Evolutionary conservation across 2,888 invertebrate species (phyloP).

Genomic region (Andricus quercusramuli): DNA sequence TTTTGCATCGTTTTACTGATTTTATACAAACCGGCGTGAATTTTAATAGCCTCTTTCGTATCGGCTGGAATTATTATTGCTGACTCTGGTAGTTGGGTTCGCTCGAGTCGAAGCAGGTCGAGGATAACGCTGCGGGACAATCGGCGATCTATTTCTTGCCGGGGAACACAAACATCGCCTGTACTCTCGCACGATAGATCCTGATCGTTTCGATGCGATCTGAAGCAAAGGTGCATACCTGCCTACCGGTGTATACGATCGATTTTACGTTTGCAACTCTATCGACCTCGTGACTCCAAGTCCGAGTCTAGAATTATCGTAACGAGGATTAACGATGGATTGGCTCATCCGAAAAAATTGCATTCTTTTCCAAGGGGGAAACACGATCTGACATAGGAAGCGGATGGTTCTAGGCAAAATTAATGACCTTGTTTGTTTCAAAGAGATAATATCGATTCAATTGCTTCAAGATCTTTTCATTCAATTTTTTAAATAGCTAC

Average conservation of each 20-base stretch:
- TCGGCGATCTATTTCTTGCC: conserved; percentile 56
- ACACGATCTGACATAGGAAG: conserved; percentile 22
- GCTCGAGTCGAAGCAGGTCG: conserved; percentile 65
- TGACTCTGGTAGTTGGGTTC: conserved; percentile 23
- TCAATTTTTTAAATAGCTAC: background rate
- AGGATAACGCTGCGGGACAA: conserved; percentile 68
- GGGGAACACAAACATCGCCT: conserved; percentile 16
- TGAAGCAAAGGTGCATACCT: conserved; percentile 19
- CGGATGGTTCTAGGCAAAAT: conserved; percentile 8
- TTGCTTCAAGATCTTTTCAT: background rate
- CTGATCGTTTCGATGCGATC: conserved; percentile 17
- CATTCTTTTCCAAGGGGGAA: background rate
- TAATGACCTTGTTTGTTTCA: conserved; percentile 14
- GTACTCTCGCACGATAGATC: conserved; percentile 27
- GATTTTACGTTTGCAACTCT: conserved; percentile 32
- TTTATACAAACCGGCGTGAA: conserved; percentile 39
- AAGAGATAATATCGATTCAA: background rate
- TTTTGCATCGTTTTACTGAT: conserved; percentile 41
- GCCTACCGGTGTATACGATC: conserved; percentile 31
- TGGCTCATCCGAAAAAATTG: background rate
- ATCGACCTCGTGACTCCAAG: conserved; percentile 34
- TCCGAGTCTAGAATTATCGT: conserved; percentile 32
- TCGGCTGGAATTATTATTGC: conserved; percentile 55
- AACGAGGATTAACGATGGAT: conserved; percentile 31
- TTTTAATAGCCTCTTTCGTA: conserved; percentile 47